phyloP scores from a whole-genome alignment of 2,888 invertebrate genomes.

The Eretmocerus hayati region DNA sequence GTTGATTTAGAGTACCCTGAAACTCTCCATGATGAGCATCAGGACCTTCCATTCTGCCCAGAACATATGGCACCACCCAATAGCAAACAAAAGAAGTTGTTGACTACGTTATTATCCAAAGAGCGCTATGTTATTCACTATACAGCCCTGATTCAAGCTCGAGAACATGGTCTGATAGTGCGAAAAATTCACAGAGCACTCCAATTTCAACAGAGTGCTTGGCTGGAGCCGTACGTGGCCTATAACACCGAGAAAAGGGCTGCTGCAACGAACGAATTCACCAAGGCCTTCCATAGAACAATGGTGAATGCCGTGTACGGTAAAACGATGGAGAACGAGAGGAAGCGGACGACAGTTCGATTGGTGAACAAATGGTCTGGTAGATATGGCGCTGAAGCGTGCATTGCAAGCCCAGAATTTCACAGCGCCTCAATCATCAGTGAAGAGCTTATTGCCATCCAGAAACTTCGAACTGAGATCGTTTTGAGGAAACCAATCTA shows the following conservation, averaged over 20 bases:
- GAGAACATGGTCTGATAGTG: constrained; percentile 29
- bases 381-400: constrained; percentile 33
- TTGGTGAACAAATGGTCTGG: constrained; percentile 34
- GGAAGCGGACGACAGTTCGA: constrained; percentile 34
- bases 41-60: constrained; percentile 24
- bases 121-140: constrained; percentile 32
- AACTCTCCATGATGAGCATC: constrained; percentile 6
- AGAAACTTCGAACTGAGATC: constrained; percentile 30
- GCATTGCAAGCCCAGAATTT: constrained; percentile 36
- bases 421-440: constrained; percentile 32
- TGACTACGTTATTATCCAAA: constrained; percentile 7
- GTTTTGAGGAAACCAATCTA: constrained; percentile 41
- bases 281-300: constrained; percentile 42
- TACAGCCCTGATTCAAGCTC: constrained; percentile 28
- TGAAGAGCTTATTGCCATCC: constrained; percentile 37
- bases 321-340: constrained; percentile 38
- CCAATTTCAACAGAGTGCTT: constrained; percentile 39
- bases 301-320: constrained; percentile 43
- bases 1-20: constrained; percentile 12
- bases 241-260: constrained; percentile 38
- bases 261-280: constrained; percentile 33
- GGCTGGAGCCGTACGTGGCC: constrained; percentile 40
- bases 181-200: constrained; percentile 35
- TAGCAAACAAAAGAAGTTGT: constrained; percentile 9
- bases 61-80: constrained; percentile 9